Evolutionary conservation across 2,797 vertebrate genomes (phyloP), one percentile per base, ranked within the genome.

Genomic region (Myripristis jacobus): DNA sequence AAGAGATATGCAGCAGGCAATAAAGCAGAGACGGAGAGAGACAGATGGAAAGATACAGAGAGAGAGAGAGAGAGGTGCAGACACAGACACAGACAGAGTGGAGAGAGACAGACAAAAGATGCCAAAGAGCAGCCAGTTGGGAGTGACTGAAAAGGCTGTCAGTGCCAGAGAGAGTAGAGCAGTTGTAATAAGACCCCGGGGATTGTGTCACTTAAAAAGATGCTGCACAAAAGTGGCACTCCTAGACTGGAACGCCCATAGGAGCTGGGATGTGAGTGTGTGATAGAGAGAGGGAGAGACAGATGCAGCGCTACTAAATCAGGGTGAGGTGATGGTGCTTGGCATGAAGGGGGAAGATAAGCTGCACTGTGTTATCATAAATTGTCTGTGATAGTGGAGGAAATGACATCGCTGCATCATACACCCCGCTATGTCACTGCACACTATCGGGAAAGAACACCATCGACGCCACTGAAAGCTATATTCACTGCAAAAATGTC

Each of bases 1-100:
- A 29, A 66, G 70, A 85, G 78, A 69, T 65, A 36, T 43, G 60
- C 63, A 70, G 85, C 67, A 79, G 65, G 61, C 73, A 50, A 77
- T 56, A 66, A 62, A 73, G 77, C 72, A 75, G 60, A 87, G 67
- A 82, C 72, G 77, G 34, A 84, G 31, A 81, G 75, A 56, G 59
- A 83, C 69, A 85, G 71, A 80, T 75, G 75, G 66, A 80, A 70
- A 78, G 68, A 81, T 16, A 70, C 57, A 57, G 54, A 70, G 5
- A 56, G 55, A 79, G 25, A 44, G 27, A 70, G 25, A 62, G 29
- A 60, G 47, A 50, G 21, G 57, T 16, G 51, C 70, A 7, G 24
- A 71, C n/a, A n/a, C n/a, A 78, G 68, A 81, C 13, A 70, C 57
- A 57, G 54, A 70, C 4, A 56, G 55, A 79, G 25, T 41, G 27